Percentiles rank a stretch among this genome's conserved stretches.
phyloP scores from a whole-genome alignment of 1,140 invertebrate species.

The Trichonephila clavata region DNA sequence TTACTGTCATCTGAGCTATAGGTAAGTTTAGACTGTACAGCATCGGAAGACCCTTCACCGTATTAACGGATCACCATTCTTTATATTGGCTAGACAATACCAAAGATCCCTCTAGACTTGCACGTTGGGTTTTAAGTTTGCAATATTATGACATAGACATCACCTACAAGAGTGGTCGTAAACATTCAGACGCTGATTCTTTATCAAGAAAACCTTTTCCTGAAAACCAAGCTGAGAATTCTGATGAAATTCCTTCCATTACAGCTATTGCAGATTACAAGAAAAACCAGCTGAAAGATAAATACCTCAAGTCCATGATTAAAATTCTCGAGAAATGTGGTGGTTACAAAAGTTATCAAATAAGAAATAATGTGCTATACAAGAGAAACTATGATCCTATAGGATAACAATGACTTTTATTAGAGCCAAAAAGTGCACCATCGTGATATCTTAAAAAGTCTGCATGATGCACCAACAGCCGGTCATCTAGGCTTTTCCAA shows the following conservation, averaged over 20 bases:
- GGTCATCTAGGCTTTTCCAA: conserved; percentile 64
- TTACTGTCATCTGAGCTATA: conserved; percentile 39
- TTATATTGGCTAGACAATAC: conserved; percentile 79
- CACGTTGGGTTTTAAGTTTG: conserved; percentile 78
- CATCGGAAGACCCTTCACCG: background rate
- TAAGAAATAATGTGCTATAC: background rate
- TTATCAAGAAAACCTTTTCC: no score
- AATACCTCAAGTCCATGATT: background rate
- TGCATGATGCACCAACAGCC: conserved; percentile 48
- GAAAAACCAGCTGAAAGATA: background rate
- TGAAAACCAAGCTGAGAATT: no score
- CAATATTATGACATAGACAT: no score
- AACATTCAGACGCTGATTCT: no score
- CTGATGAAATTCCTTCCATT: no score
- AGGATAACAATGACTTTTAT: conserved; percentile 48
- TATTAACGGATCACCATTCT: conserved; percentile 39
- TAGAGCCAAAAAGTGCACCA: background rate
- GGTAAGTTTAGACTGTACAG: background rate
- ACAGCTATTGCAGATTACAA: background rate
- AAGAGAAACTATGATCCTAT: conserved; percentile 41
- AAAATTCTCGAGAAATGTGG: background rate
- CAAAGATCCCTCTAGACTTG: conserved; percentile 80
- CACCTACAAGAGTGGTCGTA: no score
- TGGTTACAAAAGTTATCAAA: background rate
- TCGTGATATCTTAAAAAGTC: conserved; percentile 17